Conservation (phyloP, 2,797 vertebrate genomes). For the Euthynnus affinis region DNA sequence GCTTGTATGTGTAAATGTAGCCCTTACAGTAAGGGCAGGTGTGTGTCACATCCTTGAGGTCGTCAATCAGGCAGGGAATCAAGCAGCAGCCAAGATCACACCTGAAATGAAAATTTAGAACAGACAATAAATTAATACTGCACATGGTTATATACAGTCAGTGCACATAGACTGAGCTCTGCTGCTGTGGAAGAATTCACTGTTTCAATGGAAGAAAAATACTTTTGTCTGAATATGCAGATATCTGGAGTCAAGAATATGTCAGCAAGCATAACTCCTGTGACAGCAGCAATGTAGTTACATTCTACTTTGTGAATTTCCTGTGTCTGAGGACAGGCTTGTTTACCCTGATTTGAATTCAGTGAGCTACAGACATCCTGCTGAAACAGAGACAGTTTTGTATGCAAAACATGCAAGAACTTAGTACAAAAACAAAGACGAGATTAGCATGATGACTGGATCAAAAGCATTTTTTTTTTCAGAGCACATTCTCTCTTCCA, state of each 20-base stretch:
- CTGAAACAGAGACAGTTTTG: not conserved
- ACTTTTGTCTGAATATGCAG: not conserved
- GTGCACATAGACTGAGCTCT: not conserved
- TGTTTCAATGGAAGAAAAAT: not conserved
- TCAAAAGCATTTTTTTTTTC: not conserved
- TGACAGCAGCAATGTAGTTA: not conserved
- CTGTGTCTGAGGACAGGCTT: not conserved
- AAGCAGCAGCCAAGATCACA: conserved; percentile 98
- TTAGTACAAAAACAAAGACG: too few relatives aligned
- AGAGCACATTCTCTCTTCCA: not conserved
- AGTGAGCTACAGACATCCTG: not conserved
- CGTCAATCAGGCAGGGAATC: conserved; percentile 97
- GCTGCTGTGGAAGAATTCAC: too few relatives aligned
- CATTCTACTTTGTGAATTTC: too few relatives aligned
- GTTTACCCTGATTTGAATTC: not conserved
- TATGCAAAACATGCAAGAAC: not conserved
- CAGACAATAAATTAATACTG: not conserved
- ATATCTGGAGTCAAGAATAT: not conserved
- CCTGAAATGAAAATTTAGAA: conserved; percentile 76
- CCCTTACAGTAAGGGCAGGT: conserved; percentile 99
- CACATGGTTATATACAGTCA: not conserved
- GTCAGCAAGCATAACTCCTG: not conserved
- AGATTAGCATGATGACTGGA: not conserved
- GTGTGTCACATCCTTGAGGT: conserved; percentile 99
- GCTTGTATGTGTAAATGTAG: conserved; percentile 99